Evolutionary conservation across 2,888 invertebrate genomes (phyloP).

Genomic region (Lingula anatina): DNA sequence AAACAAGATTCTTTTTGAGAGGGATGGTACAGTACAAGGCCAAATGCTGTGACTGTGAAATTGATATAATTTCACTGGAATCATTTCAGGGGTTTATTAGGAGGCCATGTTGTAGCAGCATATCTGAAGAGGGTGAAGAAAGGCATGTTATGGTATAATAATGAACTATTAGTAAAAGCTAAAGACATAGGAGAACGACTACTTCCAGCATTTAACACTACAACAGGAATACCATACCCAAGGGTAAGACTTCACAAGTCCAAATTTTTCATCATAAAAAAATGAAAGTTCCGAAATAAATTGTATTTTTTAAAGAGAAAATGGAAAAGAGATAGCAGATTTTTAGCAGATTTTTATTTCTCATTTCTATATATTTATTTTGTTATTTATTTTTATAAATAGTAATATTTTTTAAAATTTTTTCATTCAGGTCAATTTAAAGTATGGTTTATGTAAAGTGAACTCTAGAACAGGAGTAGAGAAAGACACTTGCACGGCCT

Average conservation of each 20-base stretch:
- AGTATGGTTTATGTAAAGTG: slow-evolving; percentile 64
- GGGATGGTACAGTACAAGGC: too few species aligned
- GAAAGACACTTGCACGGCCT: slow-evolving; percentile 90
- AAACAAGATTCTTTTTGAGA: too few species aligned
- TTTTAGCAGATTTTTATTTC: not conserved
- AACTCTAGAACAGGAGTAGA: slow-evolving; percentile 20
- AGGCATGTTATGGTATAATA: slow-evolving; percentile 58
- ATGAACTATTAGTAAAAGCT: slow-evolving; percentile 83
- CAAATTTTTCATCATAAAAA: too few species aligned
- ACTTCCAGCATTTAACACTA: slow-evolving; percentile 96
- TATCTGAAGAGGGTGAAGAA: slow-evolving; percentile 67
- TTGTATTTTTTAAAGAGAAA: too few species aligned
- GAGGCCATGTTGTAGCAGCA: slow-evolving; percentile 84
- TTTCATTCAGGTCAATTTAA: slow-evolving; percentile 49
- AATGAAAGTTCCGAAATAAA: too few species aligned
- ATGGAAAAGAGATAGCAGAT: too few species aligned
- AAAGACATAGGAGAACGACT: slow-evolving; percentile 86
- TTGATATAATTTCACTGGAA: too few species aligned
- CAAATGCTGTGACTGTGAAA: too few species aligned
- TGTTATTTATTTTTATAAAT: slow-evolving; percentile 1
- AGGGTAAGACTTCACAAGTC: too few species aligned
- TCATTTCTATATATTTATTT: slow-evolving; percentile 1
- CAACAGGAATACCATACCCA: slow-evolving; percentile 96
- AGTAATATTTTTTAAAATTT: too few species aligned
- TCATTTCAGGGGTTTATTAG: slow-evolving; percentile 84